Evolutionary conservation across 2,888 invertebrate genomes (phyloP).

Genomic region (Embidobia sp.): DNA sequence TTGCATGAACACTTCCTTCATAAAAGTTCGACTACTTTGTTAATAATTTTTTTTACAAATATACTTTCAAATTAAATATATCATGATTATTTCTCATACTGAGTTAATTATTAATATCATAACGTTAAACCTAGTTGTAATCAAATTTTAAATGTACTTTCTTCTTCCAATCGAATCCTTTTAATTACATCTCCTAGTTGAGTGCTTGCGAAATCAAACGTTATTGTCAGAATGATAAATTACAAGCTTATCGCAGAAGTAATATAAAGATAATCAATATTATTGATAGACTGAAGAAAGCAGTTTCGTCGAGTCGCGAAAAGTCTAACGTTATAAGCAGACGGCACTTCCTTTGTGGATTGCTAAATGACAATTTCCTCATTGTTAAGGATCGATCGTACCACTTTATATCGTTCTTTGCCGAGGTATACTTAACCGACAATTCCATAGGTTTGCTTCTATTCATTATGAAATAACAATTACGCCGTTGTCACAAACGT

Average conservation of each 20-base stretch:
- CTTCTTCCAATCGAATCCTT: not conserved
- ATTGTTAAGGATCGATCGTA: conserved; percentile 53
- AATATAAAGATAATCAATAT: conserved; percentile 38
- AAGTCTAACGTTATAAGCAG: conserved; percentile 23
- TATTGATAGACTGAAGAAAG: conserved; percentile 56
- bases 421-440: conserved; percentile 25
- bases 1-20: too few relatives aligned
- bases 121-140: not conserved
- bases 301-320: conserved; percentile 37
- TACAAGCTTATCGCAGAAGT: not conserved
- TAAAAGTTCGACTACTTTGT: too few relatives aligned
- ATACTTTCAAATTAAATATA: too few relatives aligned
- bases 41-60: too few relatives aligned
- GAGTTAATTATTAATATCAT: too few relatives aligned
- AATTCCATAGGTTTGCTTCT: conserved; percentile 32
- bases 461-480: conserved; percentile 60
- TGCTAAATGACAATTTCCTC: conserved; percentile 62
- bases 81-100: too few relatives aligned
- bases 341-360: conserved; percentile 37
- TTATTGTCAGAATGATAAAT: conserved; percentile 28
- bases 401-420: conserved; percentile 39
- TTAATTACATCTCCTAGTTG: conserved; percentile 12
- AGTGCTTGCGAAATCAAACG: conserved; percentile 27
- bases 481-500: conserved; percentile 54
- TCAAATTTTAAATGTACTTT: not conserved